Base-by-base conservation (phyloP, 2,113 vertebrate species). In the Catharus bicknelli region DNA sequence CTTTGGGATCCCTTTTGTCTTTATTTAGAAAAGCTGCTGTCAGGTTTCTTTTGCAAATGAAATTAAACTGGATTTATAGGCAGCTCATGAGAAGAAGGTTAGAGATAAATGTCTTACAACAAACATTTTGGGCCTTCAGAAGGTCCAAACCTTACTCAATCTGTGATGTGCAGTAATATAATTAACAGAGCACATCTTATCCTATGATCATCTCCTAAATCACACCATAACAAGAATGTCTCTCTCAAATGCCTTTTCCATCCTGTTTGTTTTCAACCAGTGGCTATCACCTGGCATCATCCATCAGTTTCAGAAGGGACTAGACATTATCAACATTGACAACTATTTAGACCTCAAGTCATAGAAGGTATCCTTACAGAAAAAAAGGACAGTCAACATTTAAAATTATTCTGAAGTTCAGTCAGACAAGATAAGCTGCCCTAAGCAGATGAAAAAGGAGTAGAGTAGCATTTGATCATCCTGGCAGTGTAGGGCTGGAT, bases 31-130 rank as follows among this genome's bases (percentile, higher is more conserved):
- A 94, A 55, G 34, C 80, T 90, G 84, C 79, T 88, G 42, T 83
- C 40, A 85, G 80, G 70, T 92, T 94, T 93, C 88, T 95, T 92
- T 84, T 64, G 59, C 72, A 90, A 77, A 45, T 66, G 88, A 94
- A 94, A 88, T 95, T 85, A 94, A n/a, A 47, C 67, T 92, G 74
- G 58, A 95, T 97, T 95, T 96, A 90, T 90, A 90, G 76, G 61
- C 62, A 63, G n/a, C 63, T 86, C 19, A 69, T 54, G 55, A 47
- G 61, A 74, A 82, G 50, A 38, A 72, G n/a, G 72, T 36, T 82
- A 83, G 53, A 67, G 70, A 70, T 88, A 86, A 90, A 34, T 51
- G 34, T 40, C 83, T 91, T 90, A 83, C n/a, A 68, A 69, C 14
- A 77, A 62, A 81, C 18, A 42, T 81, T 51, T 17, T 10, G 2